Evolutionary conservation across 2,113 vertebrate genomes (phyloP).

Genomic region (Ascaphus truei): DNA sequence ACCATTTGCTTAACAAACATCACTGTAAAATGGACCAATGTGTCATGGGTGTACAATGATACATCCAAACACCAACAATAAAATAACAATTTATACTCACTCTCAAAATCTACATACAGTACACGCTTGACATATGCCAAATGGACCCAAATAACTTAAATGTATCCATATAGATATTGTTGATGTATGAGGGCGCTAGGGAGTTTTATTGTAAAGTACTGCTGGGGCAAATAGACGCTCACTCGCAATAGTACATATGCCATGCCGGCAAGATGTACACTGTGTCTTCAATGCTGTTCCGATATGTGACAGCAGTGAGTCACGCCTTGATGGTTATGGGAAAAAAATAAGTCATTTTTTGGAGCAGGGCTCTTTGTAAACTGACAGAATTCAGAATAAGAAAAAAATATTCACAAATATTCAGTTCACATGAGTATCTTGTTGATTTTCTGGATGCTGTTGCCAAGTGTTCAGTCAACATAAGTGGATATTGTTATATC

Average conservation of each 20-base stretch:
- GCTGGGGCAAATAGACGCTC: neutral
- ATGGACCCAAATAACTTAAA: neutral
- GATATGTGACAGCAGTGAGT: conserved; percentile 1
- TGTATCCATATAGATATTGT: conserved; percentile 12
- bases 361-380: no score
- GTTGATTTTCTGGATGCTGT: neutral
- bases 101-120: neutral
- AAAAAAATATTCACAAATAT: neutral
- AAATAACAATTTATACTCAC: neutral
- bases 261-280: neutral
- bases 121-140: conserved; percentile 21
- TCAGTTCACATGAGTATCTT: neutral
- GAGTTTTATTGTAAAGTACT: neutral
- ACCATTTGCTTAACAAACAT: no score
- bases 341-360: neutral
- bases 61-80: neutral
- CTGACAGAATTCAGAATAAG: no score
- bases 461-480: neutral
- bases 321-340: neutral
- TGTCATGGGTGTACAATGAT: no score
- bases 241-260: conserved; percentile 3
- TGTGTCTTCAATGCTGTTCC: neutral
- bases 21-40: no score
- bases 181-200: neutral
- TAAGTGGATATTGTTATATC: neutral